Percentiles rank a stretch among this genome's conserved stretches.
Evolutionary conservation across 2,888 invertebrate species (phyloP).

Genomic region (Lacanobia wlatinum): DNA sequence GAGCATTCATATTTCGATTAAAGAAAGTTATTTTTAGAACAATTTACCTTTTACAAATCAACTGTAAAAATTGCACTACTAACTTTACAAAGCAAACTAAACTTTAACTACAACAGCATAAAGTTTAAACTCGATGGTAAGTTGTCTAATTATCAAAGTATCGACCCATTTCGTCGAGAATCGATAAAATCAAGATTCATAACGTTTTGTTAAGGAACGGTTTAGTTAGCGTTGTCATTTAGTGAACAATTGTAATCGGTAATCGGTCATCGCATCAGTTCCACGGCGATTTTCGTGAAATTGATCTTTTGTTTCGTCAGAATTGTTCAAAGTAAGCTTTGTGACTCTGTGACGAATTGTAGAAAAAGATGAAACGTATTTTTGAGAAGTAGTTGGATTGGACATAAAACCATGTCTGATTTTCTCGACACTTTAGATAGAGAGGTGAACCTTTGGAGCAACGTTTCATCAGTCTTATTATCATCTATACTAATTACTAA

Average conservation of each 20-base stretch:
- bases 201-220: constrained; percentile 76
- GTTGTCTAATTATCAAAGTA: not conserved
- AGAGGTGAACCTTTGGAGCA: no score
- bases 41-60: constrained; percentile 51
- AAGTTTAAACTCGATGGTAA: constrained; percentile 17
- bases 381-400: constrained; percentile 5
- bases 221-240: constrained; percentile 81
- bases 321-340: constrained; percentile 43
- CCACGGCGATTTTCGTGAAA: constrained; percentile 82
- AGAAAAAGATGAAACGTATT: constrained; percentile 18
- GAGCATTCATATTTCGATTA: constrained; percentile 33
- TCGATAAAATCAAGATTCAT: constrained; percentile 76
- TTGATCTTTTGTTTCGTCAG: constrained; percentile 78
- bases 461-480: no score
- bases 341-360: constrained; percentile 62
- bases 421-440: no score
- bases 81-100: not conserved
- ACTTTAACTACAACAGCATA: not conserved
- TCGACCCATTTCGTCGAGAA: constrained; percentile 58
- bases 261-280: constrained; percentile 81
- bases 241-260: constrained; percentile 79
- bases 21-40: constrained; percentile 54
- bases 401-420: no score
- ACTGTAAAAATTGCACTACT: constrained; percentile 51
- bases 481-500: no score